phyloP scores from a whole-genome alignment of 1,140 invertebrate species.

The Drosophila rufa region DNA sequence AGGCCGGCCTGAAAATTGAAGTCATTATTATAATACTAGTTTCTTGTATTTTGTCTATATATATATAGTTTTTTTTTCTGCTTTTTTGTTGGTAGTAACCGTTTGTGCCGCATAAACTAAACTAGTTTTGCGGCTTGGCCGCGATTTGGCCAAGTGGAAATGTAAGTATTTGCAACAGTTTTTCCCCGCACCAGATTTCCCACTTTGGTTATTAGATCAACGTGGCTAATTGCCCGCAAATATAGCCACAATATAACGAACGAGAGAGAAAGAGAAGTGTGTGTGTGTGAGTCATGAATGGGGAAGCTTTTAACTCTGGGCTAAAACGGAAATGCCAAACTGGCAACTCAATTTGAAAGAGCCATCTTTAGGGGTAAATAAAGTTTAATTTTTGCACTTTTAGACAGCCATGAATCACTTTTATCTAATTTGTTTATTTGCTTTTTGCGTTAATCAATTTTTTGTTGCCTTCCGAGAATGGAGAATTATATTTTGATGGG shows the following conservation, averaged over 20 bases:
- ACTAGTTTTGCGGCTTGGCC: slow-evolving; percentile 66
- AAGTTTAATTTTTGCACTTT: slow-evolving; percentile 33
- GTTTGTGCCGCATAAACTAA: slow-evolving; percentile 48
- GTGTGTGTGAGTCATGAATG: slow-evolving; percentile 54
- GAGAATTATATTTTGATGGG: slow-evolving; percentile 27
- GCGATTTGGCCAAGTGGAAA: slow-evolving; percentile 73
- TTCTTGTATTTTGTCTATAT: slow-evolving; percentile 43
- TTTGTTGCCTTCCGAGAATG: slow-evolving; percentile 14
- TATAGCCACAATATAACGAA: slow-evolving; percentile 1
- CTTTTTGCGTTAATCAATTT: slow-evolving; percentile 11
- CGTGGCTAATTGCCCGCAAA: slow-evolving; percentile 58
- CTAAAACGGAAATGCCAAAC: slow-evolving; percentile 61
- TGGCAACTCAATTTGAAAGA: slow-evolving; percentile 44
- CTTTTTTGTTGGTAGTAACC: slow-evolving; percentile 23
- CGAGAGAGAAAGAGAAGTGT: background rate
- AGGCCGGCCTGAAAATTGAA: slow-evolving; percentile 66
- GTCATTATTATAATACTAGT: slow-evolving; percentile 74
- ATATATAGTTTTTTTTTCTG: slow-evolving; percentile 35
- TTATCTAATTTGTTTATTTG: slow-evolving; percentile 32
- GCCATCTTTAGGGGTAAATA: slow-evolving; percentile 24
- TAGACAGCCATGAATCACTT: slow-evolving; percentile 39
- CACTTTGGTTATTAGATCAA: slow-evolving; percentile 46
- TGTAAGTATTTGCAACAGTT: slow-evolving; percentile 61
- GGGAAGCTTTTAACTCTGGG: slow-evolving; percentile 40
- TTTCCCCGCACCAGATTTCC: slow-evolving; percentile 50